Percentiles rank a stretch among this genome's conserved stretches.
These are phyloP conservation scores for Sepioteuthis lessoniana DNA, from an alignment of 2,888 invertebrate genomes.

Conservation along the genomic window DNA sequence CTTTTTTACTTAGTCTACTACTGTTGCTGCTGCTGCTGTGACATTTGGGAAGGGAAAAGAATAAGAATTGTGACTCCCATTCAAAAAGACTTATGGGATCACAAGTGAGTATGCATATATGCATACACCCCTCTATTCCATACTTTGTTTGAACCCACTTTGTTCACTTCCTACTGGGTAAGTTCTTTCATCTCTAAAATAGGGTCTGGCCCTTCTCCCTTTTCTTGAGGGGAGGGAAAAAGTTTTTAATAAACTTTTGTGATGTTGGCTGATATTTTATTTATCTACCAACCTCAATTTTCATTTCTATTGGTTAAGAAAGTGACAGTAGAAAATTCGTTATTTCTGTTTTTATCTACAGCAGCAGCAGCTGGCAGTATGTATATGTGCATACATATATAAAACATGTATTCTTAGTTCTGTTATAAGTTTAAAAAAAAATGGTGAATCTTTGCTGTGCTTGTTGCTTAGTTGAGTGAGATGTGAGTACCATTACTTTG, in stretches of 20 bases:
- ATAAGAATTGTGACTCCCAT: neutral
- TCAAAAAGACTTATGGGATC: neutral
- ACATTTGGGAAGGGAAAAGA: neutral
- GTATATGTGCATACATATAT: neutral
- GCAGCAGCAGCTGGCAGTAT: neutral
- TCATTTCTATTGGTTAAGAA: too few relatives aligned
- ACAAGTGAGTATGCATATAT: neutral
- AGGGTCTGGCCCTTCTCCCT: neutral
- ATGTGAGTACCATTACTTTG: slow-evolving; percentile 55
- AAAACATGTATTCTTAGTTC: neutral
- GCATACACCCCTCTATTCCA: neutral
- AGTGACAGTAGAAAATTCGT: too few relatives aligned
- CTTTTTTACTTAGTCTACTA: neutral
- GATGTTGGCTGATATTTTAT: neutral
- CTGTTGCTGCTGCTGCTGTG: neutral
- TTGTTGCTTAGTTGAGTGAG: slow-evolving; percentile 52
- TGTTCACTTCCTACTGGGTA: neutral
- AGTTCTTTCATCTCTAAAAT: neutral
- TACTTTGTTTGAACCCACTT: too few relatives aligned
- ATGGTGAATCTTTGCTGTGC: slow-evolving; percentile 35
- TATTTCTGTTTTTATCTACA: neutral
- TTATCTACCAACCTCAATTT: neutral
- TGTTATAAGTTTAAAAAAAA: slow-evolving; percentile 11
- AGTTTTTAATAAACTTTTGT: neutral
- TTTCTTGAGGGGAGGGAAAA: neutral